Base-by-base conservation (phyloP, 1,140 invertebrate genomes). In the Drosophila watanabei region DNA sequence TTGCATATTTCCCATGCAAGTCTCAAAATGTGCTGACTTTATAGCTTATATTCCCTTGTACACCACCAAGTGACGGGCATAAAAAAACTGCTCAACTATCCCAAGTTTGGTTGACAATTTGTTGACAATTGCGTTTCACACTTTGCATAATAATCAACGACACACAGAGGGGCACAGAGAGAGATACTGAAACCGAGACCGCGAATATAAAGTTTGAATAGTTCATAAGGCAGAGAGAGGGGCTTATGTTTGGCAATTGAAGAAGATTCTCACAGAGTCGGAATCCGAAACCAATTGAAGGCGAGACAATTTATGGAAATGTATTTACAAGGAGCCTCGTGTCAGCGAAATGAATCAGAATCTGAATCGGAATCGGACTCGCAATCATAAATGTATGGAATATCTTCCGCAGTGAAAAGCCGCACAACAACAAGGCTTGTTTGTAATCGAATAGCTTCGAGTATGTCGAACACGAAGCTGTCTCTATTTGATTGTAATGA, bases 41-140 rank as follows among this genome's bases (percentile, higher is more conserved):
- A 56, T 39, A n/a, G 18, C 33, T 8, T 9, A 37, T 57, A 57
- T 39, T 28, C 20, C 35, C 18, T 24, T 37, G 18, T 37, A 16
- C 7, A 24, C 33, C 7, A 10, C 18, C 54, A 57, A 57, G 54
- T 56, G 11, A 1, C 35, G 18, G 52, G 33, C 33, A 39, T 28
- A 52, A 54, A 58, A 52, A 81, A 75, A 79, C 61, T 72, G 51
- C 69, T 65, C 80, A 85, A 80, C 81, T 89, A 84, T 65, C 49
- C 81, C 86, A 81, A 89, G 60, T 89, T 86, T 82, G 86, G 73
- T 24, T 86, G 68, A 80, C 86, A 89, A 86, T 90, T 89, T 89
- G 85, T 89, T 89, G 83, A 87, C 83, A 86, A 86, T 87, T 86
- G 83, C 84, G 83, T 80, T 87, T 87, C 84, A 57, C 83, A 87